phyloP scores from a whole-genome alignment of 1,140 invertebrate species.

The Potamilus streckersoni region DNA sequence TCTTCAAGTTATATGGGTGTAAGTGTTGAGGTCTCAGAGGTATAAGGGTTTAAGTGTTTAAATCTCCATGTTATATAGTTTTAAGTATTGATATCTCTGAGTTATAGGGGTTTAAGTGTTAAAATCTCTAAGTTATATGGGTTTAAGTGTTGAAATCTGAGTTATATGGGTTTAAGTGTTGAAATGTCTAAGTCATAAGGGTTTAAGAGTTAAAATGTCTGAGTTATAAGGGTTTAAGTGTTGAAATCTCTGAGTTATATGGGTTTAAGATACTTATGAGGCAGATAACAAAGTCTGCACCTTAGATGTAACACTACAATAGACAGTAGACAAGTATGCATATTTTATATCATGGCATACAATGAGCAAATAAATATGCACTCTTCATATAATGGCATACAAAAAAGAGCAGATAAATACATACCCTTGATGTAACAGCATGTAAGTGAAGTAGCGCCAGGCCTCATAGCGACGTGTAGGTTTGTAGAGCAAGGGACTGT shows the following conservation, averaged over 20 bases:
- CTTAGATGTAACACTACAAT: background rate
- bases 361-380: background rate
- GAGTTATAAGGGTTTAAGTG: background rate
- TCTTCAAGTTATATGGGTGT: too few relatives aligned
- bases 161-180: too few relatives aligned
- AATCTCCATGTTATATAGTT: too few relatives aligned
- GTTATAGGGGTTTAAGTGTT: too few relatives aligned
- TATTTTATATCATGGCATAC: conserved; percentile 47
- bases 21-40: too few relatives aligned
- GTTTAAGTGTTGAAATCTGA: too few relatives aligned
- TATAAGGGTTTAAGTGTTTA: too few relatives aligned
- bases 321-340: background rate
- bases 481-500: conserved; percentile 85
- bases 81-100: too few relatives aligned
- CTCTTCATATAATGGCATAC: too few relatives aligned
- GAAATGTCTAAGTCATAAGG: too few relatives aligned
- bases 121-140: too few relatives aligned
- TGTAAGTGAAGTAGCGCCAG: conserved; percentile 92
- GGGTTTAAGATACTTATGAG: background rate
- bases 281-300: background rate
- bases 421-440: conserved; percentile 95
- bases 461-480: conserved; percentile 87
- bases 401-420: conserved; percentile 38
- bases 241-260: background rate
- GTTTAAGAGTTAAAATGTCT: background rate